These are phyloP conservation scores for Otolemur garnettii DNA, from an alignment of 2,113 vertebrate genomes.

Conservation along the genomic window DNA sequence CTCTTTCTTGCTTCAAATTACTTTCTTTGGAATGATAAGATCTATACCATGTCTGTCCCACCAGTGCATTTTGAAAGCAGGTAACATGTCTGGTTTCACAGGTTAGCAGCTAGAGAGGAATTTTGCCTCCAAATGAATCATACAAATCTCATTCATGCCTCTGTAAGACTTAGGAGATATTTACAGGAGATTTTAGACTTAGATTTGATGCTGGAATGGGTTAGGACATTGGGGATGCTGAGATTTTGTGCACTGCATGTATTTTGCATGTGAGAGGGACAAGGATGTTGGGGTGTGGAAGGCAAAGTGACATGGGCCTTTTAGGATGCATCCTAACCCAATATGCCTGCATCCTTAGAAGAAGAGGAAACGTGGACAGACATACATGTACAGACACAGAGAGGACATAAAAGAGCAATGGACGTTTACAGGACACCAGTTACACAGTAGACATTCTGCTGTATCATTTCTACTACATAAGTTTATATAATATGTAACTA, in stretches of 20 bases:
- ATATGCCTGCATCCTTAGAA: not conserved
- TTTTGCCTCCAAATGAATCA: not conserved
- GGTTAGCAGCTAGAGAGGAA: not conserved
- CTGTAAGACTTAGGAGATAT: not conserved
- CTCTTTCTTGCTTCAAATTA: not conserved
- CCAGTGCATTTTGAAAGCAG: not conserved
- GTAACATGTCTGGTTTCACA: not conserved
- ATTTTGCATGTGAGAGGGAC: not conserved
- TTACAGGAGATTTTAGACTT: not conserved
- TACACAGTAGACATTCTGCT: too few relatives aligned
- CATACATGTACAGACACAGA: not conserved
- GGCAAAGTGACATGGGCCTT: not conserved
- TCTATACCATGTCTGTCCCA: not conserved
- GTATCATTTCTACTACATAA: too few relatives aligned
- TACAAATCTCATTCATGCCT: not conserved
- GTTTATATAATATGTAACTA: not conserved
- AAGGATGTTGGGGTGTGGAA: not conserved
- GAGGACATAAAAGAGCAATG: not conserved
- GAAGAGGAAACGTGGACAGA: not conserved
- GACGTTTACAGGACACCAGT: too few relatives aligned
- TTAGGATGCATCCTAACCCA: not conserved
- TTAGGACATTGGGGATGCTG: not conserved
- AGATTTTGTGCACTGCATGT: not conserved
- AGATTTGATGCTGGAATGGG: not conserved
- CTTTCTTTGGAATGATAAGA: not conserved